Conservation (phyloP, 30 jellyfish, hydroid and myxozoan species). For the Hydra vulgaris region DNA sequence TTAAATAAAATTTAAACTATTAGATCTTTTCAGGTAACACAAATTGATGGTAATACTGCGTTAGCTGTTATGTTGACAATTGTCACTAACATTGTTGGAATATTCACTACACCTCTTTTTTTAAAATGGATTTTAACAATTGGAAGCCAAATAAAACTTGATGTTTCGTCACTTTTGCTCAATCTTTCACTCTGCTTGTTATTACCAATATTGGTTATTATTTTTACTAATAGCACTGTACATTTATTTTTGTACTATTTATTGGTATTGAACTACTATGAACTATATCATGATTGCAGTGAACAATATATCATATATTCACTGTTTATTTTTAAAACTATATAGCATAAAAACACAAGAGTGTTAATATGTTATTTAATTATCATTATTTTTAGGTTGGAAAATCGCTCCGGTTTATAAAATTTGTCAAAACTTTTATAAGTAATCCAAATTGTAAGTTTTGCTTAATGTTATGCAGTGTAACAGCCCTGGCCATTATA, state of each 20-base stretch:
- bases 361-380: too few relatives aligned
- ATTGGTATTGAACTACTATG: too few relatives aligned
- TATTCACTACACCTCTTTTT: conserved; percentile 64
- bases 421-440: conserved; percentile 27
- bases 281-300: too few relatives aligned
- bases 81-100: conserved; percentile 53
- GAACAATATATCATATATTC: too few relatives aligned
- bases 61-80: conserved; percentile 76
- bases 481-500: conserved; percentile 50
- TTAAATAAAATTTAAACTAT: too few relatives aligned
- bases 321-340: too few relatives aligned
- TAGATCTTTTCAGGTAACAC: conserved; percentile 75
- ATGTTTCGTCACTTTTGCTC: conserved; percentile 36
- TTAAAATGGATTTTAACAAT: conserved; percentile 63
- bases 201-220: conserved; percentile 62
- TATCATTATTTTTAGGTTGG: conserved; percentile 49
- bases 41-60: conserved; percentile 69
- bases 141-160: conserved; percentile 44
- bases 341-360: too few relatives aligned
- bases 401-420: conserved; percentile 57
- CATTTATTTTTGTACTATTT: too few relatives aligned
- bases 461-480: conserved; percentile 39
- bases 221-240: not conserved
- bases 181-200: conserved; percentile 44
- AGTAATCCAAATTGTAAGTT: conserved; percentile 37